Base-by-base conservation (phyloP, 2,797 vertebrate genomes). In the Gadopsis marmoratus region DNA sequence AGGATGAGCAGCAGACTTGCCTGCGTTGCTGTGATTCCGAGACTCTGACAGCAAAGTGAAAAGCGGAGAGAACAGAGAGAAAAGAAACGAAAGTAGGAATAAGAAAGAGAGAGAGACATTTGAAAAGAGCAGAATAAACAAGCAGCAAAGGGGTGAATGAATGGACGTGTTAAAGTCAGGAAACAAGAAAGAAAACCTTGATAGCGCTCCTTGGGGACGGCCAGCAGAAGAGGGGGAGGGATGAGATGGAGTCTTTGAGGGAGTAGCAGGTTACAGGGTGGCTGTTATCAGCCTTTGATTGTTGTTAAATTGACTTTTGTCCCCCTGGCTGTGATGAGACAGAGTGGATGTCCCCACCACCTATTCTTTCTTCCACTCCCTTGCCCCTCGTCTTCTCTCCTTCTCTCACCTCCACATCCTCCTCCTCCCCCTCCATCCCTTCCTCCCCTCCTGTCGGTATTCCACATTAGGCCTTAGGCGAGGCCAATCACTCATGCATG, bases 181-280 rank as follows among this genome's bases (percentile, higher is more conserved):
- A 82, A 86, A 64, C 73, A 72, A 56, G 68, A 85, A 68, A 79
- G 78, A 62, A 69, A 70, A 79, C 45, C 10, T 69, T 23, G 78
- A 64, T 23, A 45, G 66, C 47, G 50, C 63, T 77, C 41, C 51
- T 41, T 7, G 55, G 48, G 51, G 63, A 43, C 29, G 61, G 26
- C 47, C 56, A 21, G 86, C 17, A 21, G 33, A 35, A 43, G 60
- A 39, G 37, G 21, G 23, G 56, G 4, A 43, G 75, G 84, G 86
- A 85, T 85, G 47, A 92, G 93, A 95, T 94, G 93, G 94, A 95
- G 89, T 91, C 90, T 93, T 90, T 92, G 89, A 91, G 87, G 88
- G 94, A 93, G 94, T 94, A 93, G 94, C 94, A 95, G 94, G 93
- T 95, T 94, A 92, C 91, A 86, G 86, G 81, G 82, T 80, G 91